Conservation (phyloP, 2,113 vertebrate genomes). For the Mus pahari region DNA sequence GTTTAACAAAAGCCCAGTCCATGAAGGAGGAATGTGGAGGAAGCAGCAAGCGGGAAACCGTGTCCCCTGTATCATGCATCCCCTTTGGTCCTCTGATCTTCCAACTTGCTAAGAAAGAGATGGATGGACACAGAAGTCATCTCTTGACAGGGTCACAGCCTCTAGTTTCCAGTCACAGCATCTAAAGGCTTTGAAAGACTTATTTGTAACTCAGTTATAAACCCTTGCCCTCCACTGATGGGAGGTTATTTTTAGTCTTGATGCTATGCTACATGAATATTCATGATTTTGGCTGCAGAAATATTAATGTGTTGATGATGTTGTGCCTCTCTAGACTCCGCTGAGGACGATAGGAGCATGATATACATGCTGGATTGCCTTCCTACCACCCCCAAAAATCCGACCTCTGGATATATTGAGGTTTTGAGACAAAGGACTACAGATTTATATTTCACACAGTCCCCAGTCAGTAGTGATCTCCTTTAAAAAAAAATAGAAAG, state of each 20-base stretch:
- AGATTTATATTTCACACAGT: not conserved
- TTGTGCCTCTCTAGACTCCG: conserved; percentile 4
- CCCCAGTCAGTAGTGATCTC: not conserved
- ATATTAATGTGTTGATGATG: conserved; percentile 62
- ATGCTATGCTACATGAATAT: conserved; percentile 50
- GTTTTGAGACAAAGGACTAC: conserved; percentile 49
- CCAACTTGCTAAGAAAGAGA: not conserved
- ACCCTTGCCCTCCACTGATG: conserved; percentile 33
- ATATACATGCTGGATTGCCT: not conserved
- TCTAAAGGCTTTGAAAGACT: conserved; percentile 43
- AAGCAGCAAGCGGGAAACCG: not conserved
- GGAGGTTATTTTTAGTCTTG: conserved; percentile 68
- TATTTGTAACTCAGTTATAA: conserved; percentile 48
- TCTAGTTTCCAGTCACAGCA: not conserved
- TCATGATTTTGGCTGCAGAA: conserved; percentile 61
- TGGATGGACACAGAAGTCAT: not conserved
- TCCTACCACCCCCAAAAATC: not conserved
- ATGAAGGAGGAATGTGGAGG: not conserved
- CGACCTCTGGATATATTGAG: not conserved
- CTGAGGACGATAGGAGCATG: not conserved
- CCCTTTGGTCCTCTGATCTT: not conserved
- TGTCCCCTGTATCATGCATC: accelerated
- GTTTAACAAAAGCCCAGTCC: not conserved
- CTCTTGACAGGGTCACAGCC: not conserved
- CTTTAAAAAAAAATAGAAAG: conserved; percentile 14